Percentiles rank a stretch among this genome's conserved stretches.
These are phyloP conservation scores for Urocynchramus pylzowi DNA, from an alignment of 2,113 vertebrate genomes.

Conservation along the genomic window DNA sequence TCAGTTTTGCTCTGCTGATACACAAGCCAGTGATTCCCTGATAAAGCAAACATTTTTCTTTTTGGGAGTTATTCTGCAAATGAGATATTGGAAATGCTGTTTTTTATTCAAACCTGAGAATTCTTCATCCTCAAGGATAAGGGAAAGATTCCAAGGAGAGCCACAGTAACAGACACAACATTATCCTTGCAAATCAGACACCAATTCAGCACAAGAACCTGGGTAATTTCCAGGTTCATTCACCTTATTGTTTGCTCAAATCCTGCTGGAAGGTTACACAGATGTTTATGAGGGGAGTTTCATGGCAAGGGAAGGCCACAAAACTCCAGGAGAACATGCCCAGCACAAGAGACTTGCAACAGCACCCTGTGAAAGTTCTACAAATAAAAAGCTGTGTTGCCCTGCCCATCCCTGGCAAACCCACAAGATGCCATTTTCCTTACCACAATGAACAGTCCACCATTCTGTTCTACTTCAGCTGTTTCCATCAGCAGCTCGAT, in stretches of 20 bases:
- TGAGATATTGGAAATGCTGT: background rate
- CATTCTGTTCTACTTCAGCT: constrained; percentile 87
- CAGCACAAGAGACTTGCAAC: fast-evolving
- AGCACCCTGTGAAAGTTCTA: background rate
- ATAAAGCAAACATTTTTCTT: background rate
- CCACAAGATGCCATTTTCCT: constrained; percentile 8
- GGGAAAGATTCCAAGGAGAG: background rate
- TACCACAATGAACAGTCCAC: constrained; percentile 90
- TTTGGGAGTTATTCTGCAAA: background rate
- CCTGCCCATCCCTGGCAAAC: fast-evolving
- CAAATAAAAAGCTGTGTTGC: background rate
- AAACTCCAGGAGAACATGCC: background rate
- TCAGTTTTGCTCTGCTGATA: background rate
- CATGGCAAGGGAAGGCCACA: background rate
- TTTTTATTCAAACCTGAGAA: background rate
- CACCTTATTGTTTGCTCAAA: background rate
- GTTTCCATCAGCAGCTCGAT: constrained; percentile 92
- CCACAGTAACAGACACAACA: background rate
- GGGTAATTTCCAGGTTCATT: background rate
- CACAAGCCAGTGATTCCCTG: background rate
- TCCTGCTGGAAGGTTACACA: background rate
- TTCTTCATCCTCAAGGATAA: background rate
- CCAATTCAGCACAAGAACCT: background rate
- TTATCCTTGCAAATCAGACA: background rate
- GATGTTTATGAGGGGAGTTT: background rate